Evolutionary conservation across 1,140 invertebrate species (phyloP).

Genomic region (Galleria mellonella): DNA sequence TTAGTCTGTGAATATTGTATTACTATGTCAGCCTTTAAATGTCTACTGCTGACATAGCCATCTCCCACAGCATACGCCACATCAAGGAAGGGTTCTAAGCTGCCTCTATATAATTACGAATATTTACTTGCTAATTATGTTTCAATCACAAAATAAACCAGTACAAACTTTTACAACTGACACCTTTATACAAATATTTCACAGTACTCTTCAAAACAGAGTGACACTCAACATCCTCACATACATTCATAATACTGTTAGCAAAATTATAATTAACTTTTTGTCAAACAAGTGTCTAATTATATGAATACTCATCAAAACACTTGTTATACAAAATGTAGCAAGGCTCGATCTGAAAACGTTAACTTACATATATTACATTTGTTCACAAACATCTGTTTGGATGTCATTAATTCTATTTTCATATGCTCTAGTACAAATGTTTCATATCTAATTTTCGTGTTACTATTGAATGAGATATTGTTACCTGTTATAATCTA

Average conservation of each 20-base stretch:
- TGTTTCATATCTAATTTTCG: background rate
- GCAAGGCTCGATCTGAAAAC: background rate
- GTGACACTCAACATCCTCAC: constrained; percentile 17
- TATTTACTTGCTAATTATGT: too few species aligned
- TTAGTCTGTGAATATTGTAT: too few species aligned
- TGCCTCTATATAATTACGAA: too few species aligned
- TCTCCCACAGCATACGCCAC: too few species aligned
- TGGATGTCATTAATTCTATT: constrained; percentile 7
- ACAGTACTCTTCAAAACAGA: constrained; percentile 3
- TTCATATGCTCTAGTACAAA: constrained; percentile 2
- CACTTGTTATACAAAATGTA: constrained; percentile 2
- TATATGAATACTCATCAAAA: constrained; percentile 5
- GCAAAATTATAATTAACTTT: constrained; percentile 31
- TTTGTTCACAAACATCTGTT: constrained; percentile 10
- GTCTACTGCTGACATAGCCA: too few species aligned
- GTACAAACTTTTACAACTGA: background rate
- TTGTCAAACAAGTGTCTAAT: constrained; percentile 14
- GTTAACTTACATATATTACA: background rate
- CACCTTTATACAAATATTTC: constrained; percentile 2
- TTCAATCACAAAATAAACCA: too few species aligned
- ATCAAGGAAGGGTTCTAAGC: too few species aligned
- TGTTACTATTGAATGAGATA: background rate
- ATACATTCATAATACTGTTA: constrained; percentile 56
- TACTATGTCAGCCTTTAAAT: too few species aligned
- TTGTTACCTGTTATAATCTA: constrained; percentile 7